Conservation (phyloP, 2,113 vertebrate genomes). For the Caracal caracal region DNA sequence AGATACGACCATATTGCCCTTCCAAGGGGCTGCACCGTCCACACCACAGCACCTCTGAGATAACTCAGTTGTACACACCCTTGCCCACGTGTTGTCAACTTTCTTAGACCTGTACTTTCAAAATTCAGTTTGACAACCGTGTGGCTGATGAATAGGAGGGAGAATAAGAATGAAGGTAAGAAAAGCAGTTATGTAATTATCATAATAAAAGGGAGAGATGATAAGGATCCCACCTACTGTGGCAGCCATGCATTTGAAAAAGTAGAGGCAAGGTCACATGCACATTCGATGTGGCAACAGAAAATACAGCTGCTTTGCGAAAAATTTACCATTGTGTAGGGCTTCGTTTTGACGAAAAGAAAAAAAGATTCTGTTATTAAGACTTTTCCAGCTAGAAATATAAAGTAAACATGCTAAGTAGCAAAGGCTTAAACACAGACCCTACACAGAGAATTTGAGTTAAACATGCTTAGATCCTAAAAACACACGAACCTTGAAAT, state of each 20-base stretch:
- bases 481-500: not conserved
- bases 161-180: not conserved
- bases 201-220: conserved; percentile 14
- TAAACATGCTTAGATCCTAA: not conserved
- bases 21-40: not conserved
- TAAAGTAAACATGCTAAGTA: conserved; percentile 4
- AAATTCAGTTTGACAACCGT: not conserved
- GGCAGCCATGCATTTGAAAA: not conserved
- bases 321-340: not conserved
- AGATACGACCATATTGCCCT: not conserved
- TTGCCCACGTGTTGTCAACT: not conserved
- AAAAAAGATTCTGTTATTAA: not conserved
- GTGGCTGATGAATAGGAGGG: not conserved
- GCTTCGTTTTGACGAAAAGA: not conserved
- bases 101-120: not conserved
- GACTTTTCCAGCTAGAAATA: conserved; percentile 4
- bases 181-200: not conserved
- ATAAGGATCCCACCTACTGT: not conserved
- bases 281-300: not conserved
- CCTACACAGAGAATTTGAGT: not conserved
- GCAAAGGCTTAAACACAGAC: not conserved
- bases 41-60: not conserved
- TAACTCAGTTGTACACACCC: not conserved
- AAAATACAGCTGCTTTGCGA: not conserved
- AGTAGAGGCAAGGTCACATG: not conserved